Percentiles rank a stretch among this genome's conserved stretches.
phyloP scores from a whole-genome alignment of 2,888 invertebrate species.

The Cloeon dipterum region DNA sequence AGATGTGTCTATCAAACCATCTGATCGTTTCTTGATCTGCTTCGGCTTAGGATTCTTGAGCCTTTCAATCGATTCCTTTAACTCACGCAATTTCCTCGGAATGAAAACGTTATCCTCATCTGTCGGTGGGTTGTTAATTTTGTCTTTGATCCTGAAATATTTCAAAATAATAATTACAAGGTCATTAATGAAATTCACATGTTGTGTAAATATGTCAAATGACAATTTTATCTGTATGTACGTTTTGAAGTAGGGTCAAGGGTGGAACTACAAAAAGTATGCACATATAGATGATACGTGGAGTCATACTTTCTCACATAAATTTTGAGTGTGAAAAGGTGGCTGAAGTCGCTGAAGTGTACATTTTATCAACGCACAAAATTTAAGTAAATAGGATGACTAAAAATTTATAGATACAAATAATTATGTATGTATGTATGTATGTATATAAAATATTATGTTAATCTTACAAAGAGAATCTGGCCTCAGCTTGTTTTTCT shows the following conservation, averaged over 20 bases:
- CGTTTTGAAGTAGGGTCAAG: background rate
- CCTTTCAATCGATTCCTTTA: constrained; percentile 36
- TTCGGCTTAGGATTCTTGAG: constrained; percentile 22
- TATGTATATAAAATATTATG: background rate
- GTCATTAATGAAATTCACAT: too few relatives aligned
- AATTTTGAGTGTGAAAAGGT: too few relatives aligned
- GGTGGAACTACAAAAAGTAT: too few relatives aligned
- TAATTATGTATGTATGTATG: background rate
- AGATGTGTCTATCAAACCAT: constrained; percentile 14
- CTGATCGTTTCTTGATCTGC: constrained; percentile 13
- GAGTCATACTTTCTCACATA: too few relatives aligned
- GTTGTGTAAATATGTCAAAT: too few relatives aligned
- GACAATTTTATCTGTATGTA: too few relatives aligned
- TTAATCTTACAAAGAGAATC: too few relatives aligned
- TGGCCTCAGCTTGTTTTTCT: constrained; percentile 36
- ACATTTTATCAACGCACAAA: too few relatives aligned
- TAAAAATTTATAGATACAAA: too few relatives aligned
- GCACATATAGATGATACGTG: too few relatives aligned
- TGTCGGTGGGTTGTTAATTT: constrained; percentile 51
- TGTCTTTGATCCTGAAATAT: constrained; percentile 39
- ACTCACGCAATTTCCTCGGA: constrained; percentile 31
- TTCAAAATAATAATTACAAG: constrained; percentile 6
- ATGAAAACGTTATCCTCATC: constrained; percentile 47
- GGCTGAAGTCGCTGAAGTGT: too few relatives aligned
- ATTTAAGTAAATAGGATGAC: too few relatives aligned